A percentile compares a stretch with the other conserved stretches of the same genome.
Conservation (phyloP, 2,113 vertebrate genomes). For the Oxygymnocypris stewartii region DNA sequence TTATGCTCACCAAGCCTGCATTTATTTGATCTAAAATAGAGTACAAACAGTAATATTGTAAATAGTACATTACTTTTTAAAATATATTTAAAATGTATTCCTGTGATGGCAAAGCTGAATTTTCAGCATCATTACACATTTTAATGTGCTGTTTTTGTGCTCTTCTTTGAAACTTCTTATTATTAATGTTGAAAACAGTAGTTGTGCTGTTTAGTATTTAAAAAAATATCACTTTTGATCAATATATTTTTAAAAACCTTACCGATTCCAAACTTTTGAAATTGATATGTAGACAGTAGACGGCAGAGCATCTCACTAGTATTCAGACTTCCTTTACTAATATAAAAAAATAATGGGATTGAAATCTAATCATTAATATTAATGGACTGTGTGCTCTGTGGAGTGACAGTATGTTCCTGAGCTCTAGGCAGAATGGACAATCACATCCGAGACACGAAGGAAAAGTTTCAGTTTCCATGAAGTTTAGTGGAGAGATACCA, state of each 20-base stretch:
- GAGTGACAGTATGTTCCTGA: background rate
- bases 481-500: slow-evolving; percentile 14
- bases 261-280: background rate
- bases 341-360: background rate
- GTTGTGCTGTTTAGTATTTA: too few relatives aligned
- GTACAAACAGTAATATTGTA: background rate
- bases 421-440: slow-evolving; percentile 17
- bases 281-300: background rate
- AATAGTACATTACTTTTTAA: background rate
- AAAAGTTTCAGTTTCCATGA: slow-evolving; percentile 28
- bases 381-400: background rate
- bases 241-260: background rate
- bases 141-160: background rate
- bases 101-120: background rate
- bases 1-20: background rate
- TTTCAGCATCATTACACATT: background rate
- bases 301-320: background rate
- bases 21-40: background rate
- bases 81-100: background rate
- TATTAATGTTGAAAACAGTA: too few relatives aligned
- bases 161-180: background rate
- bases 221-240: background rate
- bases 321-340: background rate
- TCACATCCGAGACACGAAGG: background rate
- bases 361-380: background rate